Conservation (phyloP, 2,113 vertebrate genomes). For the human (Homo sapiens) region GRCh38 chr19:18262501-18263000, state of each 20-base stretch:
- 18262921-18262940: neutral
- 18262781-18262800: neutral
- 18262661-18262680: too few species aligned
- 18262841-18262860: accelerated
- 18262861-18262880: accelerated
- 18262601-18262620: neutral
- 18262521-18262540: neutral
- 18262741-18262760: too few species aligned
- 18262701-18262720: neutral
- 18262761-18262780: neutral
- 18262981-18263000: neutral
- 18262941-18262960: neutral
- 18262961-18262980: neutral
- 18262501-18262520: too few species aligned
- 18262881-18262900: neutral
- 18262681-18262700: too few species aligned
- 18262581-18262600: too few species aligned
- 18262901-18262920: neutral
- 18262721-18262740: neutral
- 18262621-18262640: neutral
- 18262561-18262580: neutral
- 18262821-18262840: neutral
- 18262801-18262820: neutral
- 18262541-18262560: too few species aligned
- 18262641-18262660: neutral